phyloP scores from a whole-genome alignment of 2,888 invertebrate species.

The Nomada ruficornis region DNA sequence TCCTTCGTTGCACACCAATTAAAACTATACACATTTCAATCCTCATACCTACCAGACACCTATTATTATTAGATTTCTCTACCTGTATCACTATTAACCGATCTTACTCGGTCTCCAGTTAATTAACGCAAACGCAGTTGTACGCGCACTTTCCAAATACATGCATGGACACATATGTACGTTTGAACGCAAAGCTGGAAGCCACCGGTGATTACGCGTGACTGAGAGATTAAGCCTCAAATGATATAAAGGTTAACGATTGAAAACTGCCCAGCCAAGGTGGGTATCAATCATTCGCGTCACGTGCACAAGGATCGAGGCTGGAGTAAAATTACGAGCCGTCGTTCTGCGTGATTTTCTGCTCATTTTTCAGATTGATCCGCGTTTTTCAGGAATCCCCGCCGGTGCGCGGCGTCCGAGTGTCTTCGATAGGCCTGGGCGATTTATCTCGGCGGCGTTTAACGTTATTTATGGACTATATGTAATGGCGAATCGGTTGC shows the following conservation, averaged over 20 bases:
- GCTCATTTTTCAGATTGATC: conserved; percentile 40
- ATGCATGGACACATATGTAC: no score
- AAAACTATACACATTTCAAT: no score
- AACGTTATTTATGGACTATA: conserved; percentile 48
- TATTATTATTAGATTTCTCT: no score
- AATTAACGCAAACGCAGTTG: no score
- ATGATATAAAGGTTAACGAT: conserved; percentile 74
- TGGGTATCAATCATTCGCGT: conserved; percentile 76
- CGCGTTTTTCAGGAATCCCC: conserved; percentile 38
- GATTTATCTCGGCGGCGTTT: conserved; percentile 47
- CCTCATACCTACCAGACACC: no score
- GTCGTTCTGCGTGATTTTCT: conserved; percentile 40
- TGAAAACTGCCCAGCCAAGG: conserved; percentile 74
- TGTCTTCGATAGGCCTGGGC: conserved; percentile 23
- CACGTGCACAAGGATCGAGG: conserved; percentile 23
- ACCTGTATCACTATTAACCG: no score
- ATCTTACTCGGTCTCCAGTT: no score
- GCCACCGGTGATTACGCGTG: conserved; percentile 29
- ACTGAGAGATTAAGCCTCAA: conserved; percentile 45
- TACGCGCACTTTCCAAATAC: conserved; percentile 18
- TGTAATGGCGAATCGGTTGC: conserved; percentile 26
- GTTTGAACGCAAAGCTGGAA: no score
- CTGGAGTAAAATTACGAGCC: conserved; percentile 43
- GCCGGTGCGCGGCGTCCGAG: background rate
- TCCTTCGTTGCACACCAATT: no score